phyloP scores from a whole-genome alignment of 2,888 invertebrate species.

The Cosmia trapezina region DNA sequence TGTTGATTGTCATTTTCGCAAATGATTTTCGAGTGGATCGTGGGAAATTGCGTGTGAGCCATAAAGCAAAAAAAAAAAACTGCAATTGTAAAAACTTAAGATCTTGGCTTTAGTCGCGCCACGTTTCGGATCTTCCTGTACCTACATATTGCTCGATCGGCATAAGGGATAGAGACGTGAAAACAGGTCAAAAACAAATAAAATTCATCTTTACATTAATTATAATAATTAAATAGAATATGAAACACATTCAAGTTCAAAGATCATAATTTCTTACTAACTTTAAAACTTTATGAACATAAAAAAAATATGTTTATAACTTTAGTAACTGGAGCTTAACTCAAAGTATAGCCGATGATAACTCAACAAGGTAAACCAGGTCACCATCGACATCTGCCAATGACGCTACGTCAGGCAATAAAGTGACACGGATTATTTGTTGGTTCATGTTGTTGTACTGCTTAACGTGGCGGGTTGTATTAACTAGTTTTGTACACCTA shows the following conservation, averaged over 20 bases:
- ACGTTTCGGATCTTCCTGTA: constrained; percentile 18
- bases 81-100: neutral
- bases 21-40: constrained; percentile 58
- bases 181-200: neutral
- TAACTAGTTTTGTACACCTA: neutral
- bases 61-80: constrained; percentile 3
- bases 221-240: constrained; percentile 24
- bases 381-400: neutral
- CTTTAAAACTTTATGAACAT: neutral
- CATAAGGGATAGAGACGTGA: neutral
- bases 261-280: neutral
- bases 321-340: neutral
- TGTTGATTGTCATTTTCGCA: constrained; percentile 23
- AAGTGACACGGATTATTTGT: neutral
- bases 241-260: constrained; percentile 21
- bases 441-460: neutral
- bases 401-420: neutral
- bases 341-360: neutral
- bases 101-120: constrained; percentile 4
- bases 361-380: neutral
- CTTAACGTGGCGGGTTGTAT: neutral
- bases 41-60: constrained; percentile 10
- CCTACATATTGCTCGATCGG: constrained; percentile 10
- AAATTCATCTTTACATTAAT: constrained; percentile 10
- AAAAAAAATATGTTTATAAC: too few species aligned